phyloP scores from a whole-genome alignment of 1,140 invertebrate species.

The Aphaenogaster rudis region DNA sequence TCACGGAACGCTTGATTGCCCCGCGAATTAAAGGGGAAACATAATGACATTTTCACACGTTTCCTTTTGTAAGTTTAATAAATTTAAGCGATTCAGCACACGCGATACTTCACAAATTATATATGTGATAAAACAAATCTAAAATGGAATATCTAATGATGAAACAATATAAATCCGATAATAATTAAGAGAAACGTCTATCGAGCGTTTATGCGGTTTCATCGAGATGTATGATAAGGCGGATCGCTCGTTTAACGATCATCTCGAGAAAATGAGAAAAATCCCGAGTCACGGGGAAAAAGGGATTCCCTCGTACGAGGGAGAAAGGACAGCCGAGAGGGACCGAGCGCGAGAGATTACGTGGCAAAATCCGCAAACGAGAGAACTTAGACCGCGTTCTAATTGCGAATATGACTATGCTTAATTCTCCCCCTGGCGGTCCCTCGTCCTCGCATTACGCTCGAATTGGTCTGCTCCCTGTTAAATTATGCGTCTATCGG shows the following conservation, averaged over 20 bases:
- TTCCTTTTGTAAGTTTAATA: neutral
- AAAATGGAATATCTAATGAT: neutral
- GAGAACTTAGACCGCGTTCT: constrained; percentile 77
- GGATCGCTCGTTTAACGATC: constrained; percentile 70
- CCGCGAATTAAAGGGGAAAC: constrained; percentile 46
- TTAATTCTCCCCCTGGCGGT: constrained; percentile 71
- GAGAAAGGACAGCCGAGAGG: constrained; percentile 40
- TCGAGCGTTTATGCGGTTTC: constrained; percentile 44
- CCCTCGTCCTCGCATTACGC: constrained; percentile 1
- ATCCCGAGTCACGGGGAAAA: constrained; percentile 74
- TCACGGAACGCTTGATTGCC: constrained; percentile 42
- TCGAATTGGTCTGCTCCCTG: constrained; percentile 27
- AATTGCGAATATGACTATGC: constrained; percentile 80
- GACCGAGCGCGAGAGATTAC: constrained; percentile 67
- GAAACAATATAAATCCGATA: neutral
- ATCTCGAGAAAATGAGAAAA: constrained; percentile 71
- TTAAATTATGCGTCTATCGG: constrained; percentile 18
- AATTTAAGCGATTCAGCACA: neutral
- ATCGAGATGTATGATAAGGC: constrained; percentile 48
- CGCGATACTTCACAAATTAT: neutral
- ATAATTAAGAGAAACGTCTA: constrained; percentile 11
- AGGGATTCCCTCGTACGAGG: constrained; percentile 59
- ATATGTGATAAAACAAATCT: neutral
- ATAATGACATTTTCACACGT: constrained; percentile 16
- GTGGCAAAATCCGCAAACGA: constrained; percentile 76